Evolutionary conservation across 2,797 vertebrate species (phyloP).

Genomic region (Erpetoichthys calabaricus): DNA sequence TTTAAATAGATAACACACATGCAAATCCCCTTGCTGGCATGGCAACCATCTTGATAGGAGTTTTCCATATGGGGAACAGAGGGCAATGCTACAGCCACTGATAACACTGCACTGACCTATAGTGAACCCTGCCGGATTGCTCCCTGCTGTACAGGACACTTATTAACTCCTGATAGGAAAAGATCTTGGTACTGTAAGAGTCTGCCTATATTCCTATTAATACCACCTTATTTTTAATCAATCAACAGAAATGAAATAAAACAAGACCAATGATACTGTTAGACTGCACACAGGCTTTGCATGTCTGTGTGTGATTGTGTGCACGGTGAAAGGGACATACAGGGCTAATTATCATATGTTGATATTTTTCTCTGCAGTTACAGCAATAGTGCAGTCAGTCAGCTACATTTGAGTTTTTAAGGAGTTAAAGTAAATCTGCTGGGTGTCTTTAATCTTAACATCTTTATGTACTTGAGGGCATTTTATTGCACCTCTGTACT

Average conservation of each 20-base stretch:
- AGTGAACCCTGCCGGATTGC: slow-evolving; percentile 63
- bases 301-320: too few relatives aligned
- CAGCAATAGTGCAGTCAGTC: too few relatives aligned
- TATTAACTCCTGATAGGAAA: slow-evolving; percentile 62
- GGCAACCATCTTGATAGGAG: slow-evolving; percentile 80
- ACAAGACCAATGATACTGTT: too few relatives aligned
- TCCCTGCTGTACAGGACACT: slow-evolving; percentile 60
- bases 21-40: slow-evolving; percentile 74
- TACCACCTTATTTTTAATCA: too few relatives aligned
- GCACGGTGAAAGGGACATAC: too few relatives aligned
- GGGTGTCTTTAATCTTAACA: slow-evolving; percentile 59
- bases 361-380: too few relatives aligned
- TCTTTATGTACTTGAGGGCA: slow-evolving; percentile 58
- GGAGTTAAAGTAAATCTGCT: slow-evolving; percentile 46
- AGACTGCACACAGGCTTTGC: too few relatives aligned
- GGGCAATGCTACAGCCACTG: slow-evolving; percentile 50
- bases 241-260: too few relatives aligned
- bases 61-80: slow-evolving; percentile 73
- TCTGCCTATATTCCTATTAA: too few relatives aligned
- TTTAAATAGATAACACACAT: slow-evolving; percentile 92
- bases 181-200: neutral
- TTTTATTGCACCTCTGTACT: slow-evolving; percentile 54
- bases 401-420: slow-evolving; percentile 30
- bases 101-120: slow-evolving; percentile 47
- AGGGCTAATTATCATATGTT: too few relatives aligned